A percentile compares a stretch with the other conserved stretches of the same genome.
Evolutionary conservation across 2,113 vertebrate genomes (phyloP).

Genomic region (Heliornis fulica): DNA sequence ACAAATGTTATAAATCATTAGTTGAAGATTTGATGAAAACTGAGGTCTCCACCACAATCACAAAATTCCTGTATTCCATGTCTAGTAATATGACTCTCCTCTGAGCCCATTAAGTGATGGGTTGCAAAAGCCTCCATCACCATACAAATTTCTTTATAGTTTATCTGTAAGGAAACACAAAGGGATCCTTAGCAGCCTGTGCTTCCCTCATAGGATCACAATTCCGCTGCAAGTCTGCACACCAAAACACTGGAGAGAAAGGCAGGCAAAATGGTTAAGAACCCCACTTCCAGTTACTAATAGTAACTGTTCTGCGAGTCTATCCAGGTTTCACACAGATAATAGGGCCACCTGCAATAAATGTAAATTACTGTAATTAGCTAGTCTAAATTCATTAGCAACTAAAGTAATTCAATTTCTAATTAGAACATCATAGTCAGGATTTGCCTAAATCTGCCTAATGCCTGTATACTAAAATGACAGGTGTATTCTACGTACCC

Average conservation of each 20-base stretch:
- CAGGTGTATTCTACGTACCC: neutral
- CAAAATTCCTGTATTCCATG: neutral
- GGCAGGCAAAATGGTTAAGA: neutral
- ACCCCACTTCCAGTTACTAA: neutral
- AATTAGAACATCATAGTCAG: neutral
- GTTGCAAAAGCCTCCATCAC: neutral
- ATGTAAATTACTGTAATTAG: neutral
- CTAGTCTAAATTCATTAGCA: neutral
- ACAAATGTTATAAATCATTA: neutral
- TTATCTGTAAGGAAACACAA: neutral
- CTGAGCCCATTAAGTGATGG: neutral
- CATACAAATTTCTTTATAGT: neutral
- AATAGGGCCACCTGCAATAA: conserved; percentile 7
- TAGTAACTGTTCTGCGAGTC: neutral
- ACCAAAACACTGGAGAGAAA: neutral
- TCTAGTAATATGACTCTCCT: neutral
- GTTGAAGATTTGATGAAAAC: neutral
- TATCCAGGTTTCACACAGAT: neutral
- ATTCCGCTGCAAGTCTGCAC: neutral
- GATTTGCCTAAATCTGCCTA: conserved; percentile 22
- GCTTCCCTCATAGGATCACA: neutral
- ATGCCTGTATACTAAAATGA: neutral
- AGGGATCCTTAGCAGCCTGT: neutral
- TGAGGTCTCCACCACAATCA: neutral
- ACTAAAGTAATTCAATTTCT: neutral